These are phyloP conservation scores for Campaea margaritaria DNA, from an alignment of 2,888 invertebrate species.

Conservation along the genomic window DNA sequence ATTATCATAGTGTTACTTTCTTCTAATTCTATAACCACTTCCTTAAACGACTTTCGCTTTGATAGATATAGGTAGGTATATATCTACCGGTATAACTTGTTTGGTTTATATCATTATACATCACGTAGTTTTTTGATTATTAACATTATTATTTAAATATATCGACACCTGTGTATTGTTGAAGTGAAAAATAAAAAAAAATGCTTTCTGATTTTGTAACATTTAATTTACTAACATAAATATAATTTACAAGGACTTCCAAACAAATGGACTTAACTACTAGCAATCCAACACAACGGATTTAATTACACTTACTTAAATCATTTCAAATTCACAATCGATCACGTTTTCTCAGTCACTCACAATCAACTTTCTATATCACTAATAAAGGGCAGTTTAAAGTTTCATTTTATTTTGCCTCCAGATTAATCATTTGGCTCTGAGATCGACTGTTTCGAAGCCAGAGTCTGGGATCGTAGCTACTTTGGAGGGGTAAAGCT, in stretches of 20 bases:
- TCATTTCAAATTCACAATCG: slow-evolving; percentile 35
- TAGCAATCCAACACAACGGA: slow-evolving; percentile 39
- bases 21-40: too few relatives aligned
- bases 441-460: slow-evolving; percentile 79
- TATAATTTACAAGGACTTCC: slow-evolving; percentile 68
- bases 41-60: too few relatives aligned
- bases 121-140: too few relatives aligned
- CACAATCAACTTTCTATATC: slow-evolving; percentile 44
- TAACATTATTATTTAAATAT: too few relatives aligned
- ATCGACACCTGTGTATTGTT: not conserved
- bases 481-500: slow-evolving; percentile 68
- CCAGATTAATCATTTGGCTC: slow-evolving; percentile 56
- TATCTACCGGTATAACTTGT: too few relatives aligned
- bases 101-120: too few relatives aligned
- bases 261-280: slow-evolving; percentile 41
- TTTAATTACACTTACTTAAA: slow-evolving; percentile 9
- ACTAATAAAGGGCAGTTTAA: slow-evolving; percentile 49
- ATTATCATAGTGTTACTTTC: too few relatives aligned
- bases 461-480: slow-evolving; percentile 72
- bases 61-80: too few relatives aligned
- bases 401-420: slow-evolving; percentile 32
- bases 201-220: slow-evolving; percentile 45
- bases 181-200: slow-evolving; percentile 2
- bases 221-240: slow-evolving; percentile 71
- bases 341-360: slow-evolving; percentile 44